Percentiles rank a stretch among this genome's conserved stretches.
These are phyloP conservation scores for Drosophila nr. medialis DNA, from an alignment of 2,888 invertebrate genomes.

Conservation along the genomic window DNA sequence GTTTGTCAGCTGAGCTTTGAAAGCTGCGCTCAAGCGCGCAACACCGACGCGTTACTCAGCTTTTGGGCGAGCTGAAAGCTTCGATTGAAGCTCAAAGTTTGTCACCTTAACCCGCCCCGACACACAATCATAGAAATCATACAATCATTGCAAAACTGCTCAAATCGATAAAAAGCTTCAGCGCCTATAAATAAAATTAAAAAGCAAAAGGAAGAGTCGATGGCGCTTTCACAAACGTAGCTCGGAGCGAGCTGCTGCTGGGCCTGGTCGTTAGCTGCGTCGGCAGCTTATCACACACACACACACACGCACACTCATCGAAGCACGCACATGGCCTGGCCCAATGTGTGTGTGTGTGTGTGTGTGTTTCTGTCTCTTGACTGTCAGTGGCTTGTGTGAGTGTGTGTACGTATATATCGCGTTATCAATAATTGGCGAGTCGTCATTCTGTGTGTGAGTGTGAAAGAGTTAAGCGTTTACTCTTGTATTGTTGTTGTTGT, in stretches of 20 bases:
- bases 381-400: constrained; percentile 11
- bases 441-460: constrained; percentile 28
- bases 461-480: constrained; percentile 53
- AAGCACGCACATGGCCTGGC: constrained; percentile 34
- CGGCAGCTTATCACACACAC: constrained; percentile 67
- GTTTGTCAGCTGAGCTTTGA: constrained; percentile 20
- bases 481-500: constrained; percentile 21
- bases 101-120: constrained; percentile 5
- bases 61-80: constrained; percentile 36
- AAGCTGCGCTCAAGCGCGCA: constrained; percentile 52
- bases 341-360: constrained; percentile 15
- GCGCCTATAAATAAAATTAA: constrained; percentile 44
- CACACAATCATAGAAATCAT: constrained; percentile 3
- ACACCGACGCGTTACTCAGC: background rate
- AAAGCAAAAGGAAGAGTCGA: constrained; percentile 7
- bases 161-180: constrained; percentile 57
- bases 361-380: constrained; percentile 8
- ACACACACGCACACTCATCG: constrained; percentile 16
- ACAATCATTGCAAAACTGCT: constrained; percentile 14
- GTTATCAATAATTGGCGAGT: constrained; percentile 59
- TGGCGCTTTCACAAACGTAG: constrained; percentile 29
- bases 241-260: constrained; percentile 34
- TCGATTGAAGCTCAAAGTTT: constrained; percentile 45
- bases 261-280: constrained; percentile 58
- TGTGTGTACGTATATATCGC: constrained; percentile 33